These are phyloP conservation scores for Plagodis dolabraria DNA, from an alignment of 2,888 invertebrate genomes.

Conservation along the genomic window DNA sequence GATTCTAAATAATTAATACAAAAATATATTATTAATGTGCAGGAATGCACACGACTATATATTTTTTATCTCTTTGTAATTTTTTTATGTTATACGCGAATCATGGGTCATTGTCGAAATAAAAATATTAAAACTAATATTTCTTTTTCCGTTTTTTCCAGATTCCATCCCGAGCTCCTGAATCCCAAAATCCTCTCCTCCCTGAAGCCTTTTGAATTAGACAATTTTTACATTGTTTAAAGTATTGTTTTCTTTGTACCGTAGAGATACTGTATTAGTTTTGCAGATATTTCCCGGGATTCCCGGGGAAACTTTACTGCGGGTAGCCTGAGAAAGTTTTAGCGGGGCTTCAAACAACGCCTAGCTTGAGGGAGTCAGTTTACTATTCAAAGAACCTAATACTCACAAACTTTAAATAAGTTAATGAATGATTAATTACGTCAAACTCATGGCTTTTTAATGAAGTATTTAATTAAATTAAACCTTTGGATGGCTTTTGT, in stretches of 20 bases:
- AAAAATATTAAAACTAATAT: conserved; percentile 4
- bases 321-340: conserved; percentile 12
- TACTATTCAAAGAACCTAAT: conserved; percentile 13
- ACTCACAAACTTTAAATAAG: conserved; percentile 12
- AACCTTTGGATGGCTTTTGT: neutral
- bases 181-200: conserved; percentile 12
- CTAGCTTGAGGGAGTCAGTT: neutral
- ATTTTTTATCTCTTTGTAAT: too few species aligned
- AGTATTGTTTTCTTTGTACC: conserved; percentile 23
- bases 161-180: conserved; percentile 16
- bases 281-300: conserved; percentile 9
- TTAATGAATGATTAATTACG: conserved; percentile 17
- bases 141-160: conserved; percentile 15
- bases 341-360: neutral
- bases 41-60: too few species aligned
- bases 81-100: too few species aligned
- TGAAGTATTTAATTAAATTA: neutral
- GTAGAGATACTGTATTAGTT: conserved; percentile 1
- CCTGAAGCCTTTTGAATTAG: conserved; percentile 8
- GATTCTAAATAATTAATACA: too few species aligned
- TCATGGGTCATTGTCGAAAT: too few species aligned
- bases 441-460: neutral
- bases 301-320: conserved; percentile 5
- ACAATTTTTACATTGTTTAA: conserved; percentile 16
- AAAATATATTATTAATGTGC: too few species aligned